Base-by-base conservation (phyloP, 2,888 invertebrate genomes). In the Blomia tropicalis region DNA sequence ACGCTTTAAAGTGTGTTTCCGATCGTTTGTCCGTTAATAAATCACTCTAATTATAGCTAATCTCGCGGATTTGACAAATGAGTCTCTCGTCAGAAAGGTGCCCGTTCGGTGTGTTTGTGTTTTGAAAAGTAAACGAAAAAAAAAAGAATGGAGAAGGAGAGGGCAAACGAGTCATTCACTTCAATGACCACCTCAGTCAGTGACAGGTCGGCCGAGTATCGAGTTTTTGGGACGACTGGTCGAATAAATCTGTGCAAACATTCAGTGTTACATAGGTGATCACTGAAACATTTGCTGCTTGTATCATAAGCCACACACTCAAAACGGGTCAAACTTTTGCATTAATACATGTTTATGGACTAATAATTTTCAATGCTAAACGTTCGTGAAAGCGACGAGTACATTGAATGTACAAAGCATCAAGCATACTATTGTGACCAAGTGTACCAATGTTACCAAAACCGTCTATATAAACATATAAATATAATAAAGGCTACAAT, bases 331-430 rank as follows among this genome's bases (percentile, higher is more conserved):
- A 47, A 47, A 47, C 51, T 47, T 47, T 7, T 47, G 27, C 51
- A 47, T 47, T 47, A 47, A 47, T 47, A 47, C 51, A 25, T n/a
- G 11, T 47, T 47, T 47, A 47, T 47, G 51, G 51, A 47, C 51
- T 47, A 47, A 47, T 47, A 47, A 47, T 47, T 47, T 47, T 47
- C 51, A 47, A 47, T 47, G 51, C 51, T 47, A 47, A 47, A 47
- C n/a, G 51, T 7, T 19, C 36, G n/a, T n/a, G n/a, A n/a, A n/a
- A n/a, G n/a, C n/a, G n/a, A n/a, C n/a, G n/a, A n/a, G n/a, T n/a
- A n/a, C n/a, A n/a, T n/a, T n/a, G n/a, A n/a, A n/a, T n/a, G n/a
- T n/a, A n/a, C n/a, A n/a, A n/a, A n/a, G n/a, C n/a, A n/a, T n/a
- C n/a, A n/a, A n/a, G n/a, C n/a, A n/a, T n/a, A n/a, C n/a, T n/a